phyloP scores from a whole-genome alignment of 2,113 vertebrate species.

The Rhinoderma darwinii region DNA sequence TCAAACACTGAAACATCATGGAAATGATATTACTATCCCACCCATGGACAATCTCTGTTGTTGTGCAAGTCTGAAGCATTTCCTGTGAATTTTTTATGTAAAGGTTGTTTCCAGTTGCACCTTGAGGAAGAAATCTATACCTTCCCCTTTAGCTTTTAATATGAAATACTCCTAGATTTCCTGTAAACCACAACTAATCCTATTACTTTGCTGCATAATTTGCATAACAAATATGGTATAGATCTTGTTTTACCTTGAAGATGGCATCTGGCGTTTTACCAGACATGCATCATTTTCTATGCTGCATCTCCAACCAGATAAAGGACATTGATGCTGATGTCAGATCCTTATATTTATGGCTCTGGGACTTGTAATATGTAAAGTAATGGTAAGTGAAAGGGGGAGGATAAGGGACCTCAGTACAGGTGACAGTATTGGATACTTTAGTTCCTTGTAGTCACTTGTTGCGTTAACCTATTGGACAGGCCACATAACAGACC shows the following conservation, averaged over 20 bases:
- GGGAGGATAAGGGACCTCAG: too few relatives aligned
- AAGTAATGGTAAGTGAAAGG: too few relatives aligned
- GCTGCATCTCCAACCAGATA: too few relatives aligned
- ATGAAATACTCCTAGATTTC: slow-evolving; percentile 10
- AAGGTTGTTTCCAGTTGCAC: slow-evolving; percentile 2
- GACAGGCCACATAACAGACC: too few relatives aligned
- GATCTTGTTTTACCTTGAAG: neutral
- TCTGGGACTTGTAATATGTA: too few relatives aligned
- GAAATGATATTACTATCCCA: neutral
- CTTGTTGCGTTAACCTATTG: too few relatives aligned
- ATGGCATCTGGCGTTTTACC: neutral
- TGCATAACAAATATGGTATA: neutral
- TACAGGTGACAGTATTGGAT: too few relatives aligned
- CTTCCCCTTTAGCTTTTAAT: slow-evolving; percentile 4
- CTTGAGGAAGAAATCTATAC: slow-evolving; percentile 31
- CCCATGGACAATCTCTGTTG: slow-evolving; percentile 23
- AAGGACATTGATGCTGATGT: too few relatives aligned
- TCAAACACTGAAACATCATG: slow-evolving; percentile 31
- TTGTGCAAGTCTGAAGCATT: slow-evolving; percentile 12
- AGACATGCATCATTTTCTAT: too few relatives aligned
- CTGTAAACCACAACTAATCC: neutral
- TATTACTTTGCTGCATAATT: slow-evolving; percentile 4
- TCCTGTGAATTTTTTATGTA: slow-evolving; percentile 34
- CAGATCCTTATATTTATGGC: too few relatives aligned
- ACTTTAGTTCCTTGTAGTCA: too few relatives aligned